Percentiles rank a stretch among this genome's conserved stretches.
These are phyloP conservation scores for Nasonia longicornis DNA, from an alignment of 1,140 invertebrate species.

Conservation along the genomic window DNA sequence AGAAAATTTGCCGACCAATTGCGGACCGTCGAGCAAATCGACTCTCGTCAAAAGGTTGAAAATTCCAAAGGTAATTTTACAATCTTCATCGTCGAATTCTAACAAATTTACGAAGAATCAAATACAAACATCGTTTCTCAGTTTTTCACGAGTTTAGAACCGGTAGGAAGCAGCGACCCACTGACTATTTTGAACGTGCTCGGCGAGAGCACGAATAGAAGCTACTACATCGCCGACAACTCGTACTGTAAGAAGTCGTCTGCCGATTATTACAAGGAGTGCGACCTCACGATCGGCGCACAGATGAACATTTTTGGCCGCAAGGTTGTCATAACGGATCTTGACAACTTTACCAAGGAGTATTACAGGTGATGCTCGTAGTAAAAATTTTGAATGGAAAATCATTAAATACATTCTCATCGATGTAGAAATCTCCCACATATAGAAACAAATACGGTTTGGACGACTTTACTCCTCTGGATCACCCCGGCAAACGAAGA, in stretches of 20 bases:
- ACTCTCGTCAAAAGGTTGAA: slow-evolving; percentile 81
- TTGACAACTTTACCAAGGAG: slow-evolving; percentile 88
- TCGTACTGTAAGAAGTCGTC: slow-evolving; percentile 66
- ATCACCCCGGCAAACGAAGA: slow-evolving; percentile 64
- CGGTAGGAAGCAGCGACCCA: slow-evolving; percentile 73
- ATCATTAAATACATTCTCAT: slow-evolving; percentile 7
- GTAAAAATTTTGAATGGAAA: too few relatives aligned
- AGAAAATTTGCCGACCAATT: slow-evolving; percentile 78
- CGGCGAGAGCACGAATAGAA: slow-evolving; percentile 70
- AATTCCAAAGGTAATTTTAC: slow-evolving; percentile 78
- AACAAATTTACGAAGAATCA: background rate
- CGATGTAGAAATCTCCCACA: background rate
- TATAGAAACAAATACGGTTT: slow-evolving; percentile 65
- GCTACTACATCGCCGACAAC: slow-evolving; percentile 74
- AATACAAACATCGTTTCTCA: slow-evolving; percentile 45
- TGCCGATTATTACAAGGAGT: slow-evolving; percentile 76
- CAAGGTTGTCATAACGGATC: slow-evolving; percentile 83
- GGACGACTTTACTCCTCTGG: slow-evolving; percentile 74
- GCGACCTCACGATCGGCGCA: slow-evolving; percentile 84
- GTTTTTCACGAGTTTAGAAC: slow-evolving; percentile 67
- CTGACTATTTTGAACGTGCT: slow-evolving; percentile 81
- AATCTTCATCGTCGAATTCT: background rate
- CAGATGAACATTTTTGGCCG: slow-evolving; percentile 84
- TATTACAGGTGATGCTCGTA: slow-evolving; percentile 77
- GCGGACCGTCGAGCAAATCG: slow-evolving; percentile 77